Base-by-base conservation (phyloP, 2,113 vertebrate species). In the Hyla sarda region DNA sequence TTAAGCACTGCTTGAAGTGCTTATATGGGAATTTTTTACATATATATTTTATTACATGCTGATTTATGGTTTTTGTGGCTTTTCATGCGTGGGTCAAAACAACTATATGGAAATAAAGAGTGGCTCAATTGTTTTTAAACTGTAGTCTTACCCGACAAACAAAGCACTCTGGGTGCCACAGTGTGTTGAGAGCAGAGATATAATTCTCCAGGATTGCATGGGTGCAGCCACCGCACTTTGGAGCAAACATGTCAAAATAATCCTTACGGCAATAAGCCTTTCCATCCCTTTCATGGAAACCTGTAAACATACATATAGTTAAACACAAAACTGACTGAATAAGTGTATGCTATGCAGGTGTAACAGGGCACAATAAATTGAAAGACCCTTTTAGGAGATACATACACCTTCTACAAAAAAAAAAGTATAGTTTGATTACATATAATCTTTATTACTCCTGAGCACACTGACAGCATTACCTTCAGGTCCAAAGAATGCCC, bases 181-280 rank as follows among this genome's bases (percentile, higher is more conserved):
- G 95, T 50, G 94, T 95, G 90, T 96, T 99, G 89, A 99, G 95
- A 41, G 98, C 98, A 34, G 98, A 99, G 91, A 99, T 99, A 90
- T 99, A 99, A 91, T 99, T 99, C 91, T 99, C 98, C 92, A 99
- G 90, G 89, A 99, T 99, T 90, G 98, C 98, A 81, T 97, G 94
- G 86, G 97, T 93, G 67, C 98, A 99, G 89, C 98, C 98, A 0
- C 98, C 98, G 83, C 98, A 99, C 89, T 99, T 99, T 2, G 98
- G 98, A 1, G 98, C 98, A 56, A 99, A 99, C 96, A 99, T 98
- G 88, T 99, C 98, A 1, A 99, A 99, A 94, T 99, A 99, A 92
- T 99, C 98, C 91, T 98, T 99, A 90, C 97, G 96, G 90, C 98
- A 99, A 82, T 97, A 99, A 0, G 98, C 98, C 88, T 99, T 99